phyloP scores from a whole-genome alignment of 2,888 invertebrate species.

The Antheraea yamamai region DNA sequence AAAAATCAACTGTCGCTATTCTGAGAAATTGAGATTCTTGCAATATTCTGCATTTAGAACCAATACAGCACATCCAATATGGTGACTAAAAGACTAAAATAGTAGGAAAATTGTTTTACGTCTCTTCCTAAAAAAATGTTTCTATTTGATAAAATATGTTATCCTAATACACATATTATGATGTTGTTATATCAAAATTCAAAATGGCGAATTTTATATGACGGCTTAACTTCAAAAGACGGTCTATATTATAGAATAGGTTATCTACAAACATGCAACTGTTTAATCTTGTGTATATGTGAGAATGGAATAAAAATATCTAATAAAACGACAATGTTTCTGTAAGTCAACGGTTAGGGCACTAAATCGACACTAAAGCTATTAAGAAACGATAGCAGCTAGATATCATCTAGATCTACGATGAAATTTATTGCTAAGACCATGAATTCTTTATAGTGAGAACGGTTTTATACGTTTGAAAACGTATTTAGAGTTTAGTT shows the following conservation, averaged over 20 bases:
- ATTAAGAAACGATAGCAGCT: conserved; percentile 43
- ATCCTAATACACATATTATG: too few relatives aligned
- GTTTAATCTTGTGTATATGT: not conserved
- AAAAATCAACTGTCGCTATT: too few relatives aligned
- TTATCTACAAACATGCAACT: not conserved
- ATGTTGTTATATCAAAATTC: not conserved
- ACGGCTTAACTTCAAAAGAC: not conserved
- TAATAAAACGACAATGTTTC: conserved; percentile 43
- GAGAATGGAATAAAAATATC: conserved; percentile 6
- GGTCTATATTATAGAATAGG: not conserved
- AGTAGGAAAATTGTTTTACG: too few relatives aligned
- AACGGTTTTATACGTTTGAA: not conserved
- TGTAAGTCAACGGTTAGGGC: conserved; percentile 12
- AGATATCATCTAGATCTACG: conserved; percentile 58
- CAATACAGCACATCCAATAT: too few relatives aligned
- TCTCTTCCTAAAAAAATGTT: too few relatives aligned
- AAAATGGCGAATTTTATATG: not conserved
- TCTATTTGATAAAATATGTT: too few relatives aligned
- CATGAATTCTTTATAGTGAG: conserved; percentile 29
- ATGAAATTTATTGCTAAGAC: conserved; percentile 50
- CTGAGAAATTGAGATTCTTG: too few relatives aligned
- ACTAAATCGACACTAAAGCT: conserved; percentile 52
- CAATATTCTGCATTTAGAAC: too few relatives aligned
- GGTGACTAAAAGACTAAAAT: too few relatives aligned
- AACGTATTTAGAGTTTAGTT: not conserved